Percentiles rank a stretch among this genome's conserved stretches.
Evolutionary conservation across 2,113 vertebrate species (phyloP).

Genomic region (Penelope pileata): DNA sequence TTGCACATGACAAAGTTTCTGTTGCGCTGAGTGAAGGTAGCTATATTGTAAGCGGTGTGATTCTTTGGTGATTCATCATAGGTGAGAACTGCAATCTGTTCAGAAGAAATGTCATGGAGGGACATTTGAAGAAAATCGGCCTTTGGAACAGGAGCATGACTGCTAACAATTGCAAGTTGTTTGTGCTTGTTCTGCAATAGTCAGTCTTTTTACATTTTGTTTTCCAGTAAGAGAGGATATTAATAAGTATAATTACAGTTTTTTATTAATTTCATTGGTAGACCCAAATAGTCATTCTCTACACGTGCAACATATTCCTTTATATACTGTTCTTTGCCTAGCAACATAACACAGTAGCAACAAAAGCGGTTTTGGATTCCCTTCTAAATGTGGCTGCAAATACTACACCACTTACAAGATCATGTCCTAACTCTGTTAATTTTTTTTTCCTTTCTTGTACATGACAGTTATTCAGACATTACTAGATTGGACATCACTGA

Average conservation of each 20-base stretch:
- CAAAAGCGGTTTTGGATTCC: not conserved
- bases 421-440: not conserved
- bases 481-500: not conserved
- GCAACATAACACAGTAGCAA: not conserved
- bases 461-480: not conserved
- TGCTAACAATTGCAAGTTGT: not conserved
- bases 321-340: not conserved
- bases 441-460: not conserved
- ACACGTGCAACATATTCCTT: not conserved
- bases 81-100: not conserved
- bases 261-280: not conserved
- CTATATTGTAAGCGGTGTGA: accelerated
- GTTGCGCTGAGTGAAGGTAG: not conserved
- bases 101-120: not conserved
- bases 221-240: not conserved
- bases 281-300: not conserved
- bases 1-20: not conserved
- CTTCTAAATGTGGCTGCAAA: not conserved
- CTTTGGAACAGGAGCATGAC: not conserved
- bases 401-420: not conserved
- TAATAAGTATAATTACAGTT: not conserved
- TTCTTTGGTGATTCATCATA: not conserved
- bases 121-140: not conserved
- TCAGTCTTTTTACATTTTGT: not conserved
- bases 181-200: not conserved